These are phyloP conservation scores for Maniola hyperantus DNA, from an alignment of 2,888 invertebrate species.

Conservation along the genomic window DNA sequence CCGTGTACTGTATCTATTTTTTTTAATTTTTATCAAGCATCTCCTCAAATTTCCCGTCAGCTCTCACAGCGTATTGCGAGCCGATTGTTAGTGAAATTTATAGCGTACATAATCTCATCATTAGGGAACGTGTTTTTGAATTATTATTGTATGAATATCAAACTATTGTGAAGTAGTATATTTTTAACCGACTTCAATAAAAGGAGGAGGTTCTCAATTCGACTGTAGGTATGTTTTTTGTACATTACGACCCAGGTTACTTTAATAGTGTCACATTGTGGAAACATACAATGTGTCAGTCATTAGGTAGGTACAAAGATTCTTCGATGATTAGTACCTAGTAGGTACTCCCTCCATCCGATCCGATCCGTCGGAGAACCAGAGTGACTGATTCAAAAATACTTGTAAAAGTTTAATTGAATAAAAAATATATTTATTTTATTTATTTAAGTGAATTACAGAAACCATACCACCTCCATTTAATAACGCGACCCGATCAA, in stretches of 20 bases:
- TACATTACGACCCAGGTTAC: not conserved
- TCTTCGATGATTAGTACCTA: not conserved
- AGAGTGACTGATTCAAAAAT: no score
- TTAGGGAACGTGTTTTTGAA: conserved; percentile 34
- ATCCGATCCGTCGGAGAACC: no score
- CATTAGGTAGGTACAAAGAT: not conserved
- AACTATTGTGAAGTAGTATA: conserved; percentile 10
- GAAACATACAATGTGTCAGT: not conserved
- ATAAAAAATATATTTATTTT: no score
- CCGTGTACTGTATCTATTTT: no score
- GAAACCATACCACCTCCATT: not conserved
- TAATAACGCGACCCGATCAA: not conserved
- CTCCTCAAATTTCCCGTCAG: not conserved
- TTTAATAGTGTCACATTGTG: not conserved
- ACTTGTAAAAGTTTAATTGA: no score
- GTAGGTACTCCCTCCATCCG: no score
- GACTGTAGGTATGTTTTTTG: no score
- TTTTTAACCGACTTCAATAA: no score
- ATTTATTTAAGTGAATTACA: not conserved
- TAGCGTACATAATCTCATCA: conserved; percentile 44
- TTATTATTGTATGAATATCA: conserved; percentile 24
- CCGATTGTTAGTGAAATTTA: conserved; percentile 60
- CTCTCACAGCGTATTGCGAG: not conserved
- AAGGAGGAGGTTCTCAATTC: no score
- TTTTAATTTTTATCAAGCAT: not conserved